Base-by-base conservation (phyloP, 1,140 invertebrate genomes). In the Zaprionus kolodkinae region DNA sequence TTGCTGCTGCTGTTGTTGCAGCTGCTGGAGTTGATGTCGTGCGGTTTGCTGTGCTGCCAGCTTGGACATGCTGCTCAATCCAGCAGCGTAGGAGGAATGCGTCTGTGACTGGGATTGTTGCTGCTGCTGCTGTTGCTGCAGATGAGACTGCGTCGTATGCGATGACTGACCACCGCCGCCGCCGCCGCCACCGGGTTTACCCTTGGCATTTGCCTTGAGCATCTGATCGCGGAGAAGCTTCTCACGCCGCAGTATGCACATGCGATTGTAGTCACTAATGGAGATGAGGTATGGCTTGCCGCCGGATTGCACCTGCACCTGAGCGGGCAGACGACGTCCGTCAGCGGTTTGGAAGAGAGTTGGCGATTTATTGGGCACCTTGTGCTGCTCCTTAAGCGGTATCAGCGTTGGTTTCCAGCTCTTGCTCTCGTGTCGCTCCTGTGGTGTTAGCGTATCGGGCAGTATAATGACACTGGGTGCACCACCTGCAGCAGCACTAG, bases 331-430 rank as follows among this genome's bases (percentile, higher is more conserved):
- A 11, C 91, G 89, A 7, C 94, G 93, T 0, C 94, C 94, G 77
- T 95, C 94, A 4, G 94, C 94, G 0, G 94, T 94, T 43, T 93
- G 91, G 73, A 94, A 94, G 0, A 93, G 89, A 0, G 94, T 93
- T 21, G 94, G 94, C 13, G 93, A 91, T 13, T 93, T 92, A 45
- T 93, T 93, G 25, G 85, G 76, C 68, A 91, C 65, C 56, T 78
- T 75, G 50, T 76, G 86, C 89, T 67, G 93, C 91, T 94, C 72
- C 72, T 95, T 95, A 50, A 95, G 95, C 12, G 95, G 95, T 91
- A 95, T 95, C 11, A 95, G 90, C n/a, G 95, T 95, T 3, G 95
- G 95, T 63, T 95, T 93, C 95, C 95, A 95, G 62, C 94, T 95
- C 69, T 95, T 95, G 67, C 92, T 94, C 66, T 92, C 80, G 6